Base-by-base conservation (phyloP, 1,140 invertebrate genomes). In the Caenorhabditis remanei region DNA sequence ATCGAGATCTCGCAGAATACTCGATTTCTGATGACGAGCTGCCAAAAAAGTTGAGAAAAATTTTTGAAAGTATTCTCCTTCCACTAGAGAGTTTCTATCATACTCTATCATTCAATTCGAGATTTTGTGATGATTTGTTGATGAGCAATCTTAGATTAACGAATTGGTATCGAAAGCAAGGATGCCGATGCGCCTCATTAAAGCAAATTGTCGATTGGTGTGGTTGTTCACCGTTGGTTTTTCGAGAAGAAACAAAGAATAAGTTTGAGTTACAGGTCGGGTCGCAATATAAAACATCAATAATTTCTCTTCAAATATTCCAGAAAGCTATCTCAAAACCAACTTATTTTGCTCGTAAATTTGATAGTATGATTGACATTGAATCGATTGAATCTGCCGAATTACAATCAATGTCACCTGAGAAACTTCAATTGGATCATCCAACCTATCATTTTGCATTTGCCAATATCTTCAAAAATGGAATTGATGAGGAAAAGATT, bases 151-250 rank as follows among this genome's bases (percentile, higher is more conserved):
- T 99, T 46, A 97, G 98, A 92, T 95, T 99, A 14, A 99, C 98
- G 3, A 99, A 99, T 94, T 99, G 98, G 98, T 97, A 97, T 90
- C 94, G 98, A 48, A 96, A 96, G 92, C 94, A 98, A 84, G 98
- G 98, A 0, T 99, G 98, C 93, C 97, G 98, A 92, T 99, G 98
- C 93, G 98, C 99, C 93, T 97, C 97, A 32, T 92, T 94, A 93
- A 97, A 97, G 92, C 96, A 98, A 92, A 95, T 99, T 1, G 98
- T 99, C 0, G 98, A 99, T 93, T 99, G 98, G 98, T 99, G 98
- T 93, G 98, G 98, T 5, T 99, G 98, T 93, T 98, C 97, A 85
- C 98, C 98, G 0, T 98, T 99, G 93, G 97, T 97, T 93, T 98
- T 99, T 91, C 96, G 95, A 40, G 85, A 85, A 11, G 41, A 71